These are phyloP conservation scores for Folsomia manolachei DNA, from an alignment of 2,888 invertebrate species.

Conservation along the genomic window DNA sequence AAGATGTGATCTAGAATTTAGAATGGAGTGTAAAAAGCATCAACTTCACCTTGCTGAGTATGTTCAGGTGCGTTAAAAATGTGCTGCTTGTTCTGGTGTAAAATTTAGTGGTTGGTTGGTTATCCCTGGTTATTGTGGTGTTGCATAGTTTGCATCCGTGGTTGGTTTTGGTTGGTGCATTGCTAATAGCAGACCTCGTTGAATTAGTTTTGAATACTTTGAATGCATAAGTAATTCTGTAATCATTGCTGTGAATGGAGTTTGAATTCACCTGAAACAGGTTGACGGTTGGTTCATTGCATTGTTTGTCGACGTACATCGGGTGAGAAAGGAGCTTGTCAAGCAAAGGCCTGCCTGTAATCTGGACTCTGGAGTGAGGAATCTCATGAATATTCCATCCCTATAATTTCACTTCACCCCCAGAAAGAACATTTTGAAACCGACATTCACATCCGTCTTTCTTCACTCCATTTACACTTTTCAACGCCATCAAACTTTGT, in stretches of 20 bases:
- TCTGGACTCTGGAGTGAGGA: slow-evolving; percentile 5
- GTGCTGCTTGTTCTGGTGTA: neutral
- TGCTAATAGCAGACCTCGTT: neutral
- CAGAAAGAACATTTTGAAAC: neutral
- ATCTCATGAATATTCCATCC: slow-evolving; percentile 32
- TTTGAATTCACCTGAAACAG: neutral
- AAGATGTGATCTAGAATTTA: slow-evolving; percentile 18
- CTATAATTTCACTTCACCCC: slow-evolving; percentile 27
- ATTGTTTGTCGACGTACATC: neutral
- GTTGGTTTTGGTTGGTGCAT: neutral
- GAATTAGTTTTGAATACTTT: neutral
- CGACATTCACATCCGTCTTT: neutral
- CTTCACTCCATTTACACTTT: neutral
- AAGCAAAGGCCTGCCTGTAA: neutral
- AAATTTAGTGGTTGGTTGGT: too few species aligned
- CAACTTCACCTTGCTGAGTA: neutral
- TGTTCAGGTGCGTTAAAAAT: slow-evolving; percentile 18
- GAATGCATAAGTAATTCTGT: slow-evolving; percentile 6
- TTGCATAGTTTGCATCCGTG: neutral
- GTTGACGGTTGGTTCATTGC: neutral
- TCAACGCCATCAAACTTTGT: neutral
- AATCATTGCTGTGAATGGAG: neutral
- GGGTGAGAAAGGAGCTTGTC: too few species aligned
- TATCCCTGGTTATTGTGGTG: neutral
- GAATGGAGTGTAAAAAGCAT: slow-evolving; percentile 2